Evolutionary conservation across 2,888 invertebrate genomes (phyloP).

Genomic region (Standfussiana lucernea): DNA sequence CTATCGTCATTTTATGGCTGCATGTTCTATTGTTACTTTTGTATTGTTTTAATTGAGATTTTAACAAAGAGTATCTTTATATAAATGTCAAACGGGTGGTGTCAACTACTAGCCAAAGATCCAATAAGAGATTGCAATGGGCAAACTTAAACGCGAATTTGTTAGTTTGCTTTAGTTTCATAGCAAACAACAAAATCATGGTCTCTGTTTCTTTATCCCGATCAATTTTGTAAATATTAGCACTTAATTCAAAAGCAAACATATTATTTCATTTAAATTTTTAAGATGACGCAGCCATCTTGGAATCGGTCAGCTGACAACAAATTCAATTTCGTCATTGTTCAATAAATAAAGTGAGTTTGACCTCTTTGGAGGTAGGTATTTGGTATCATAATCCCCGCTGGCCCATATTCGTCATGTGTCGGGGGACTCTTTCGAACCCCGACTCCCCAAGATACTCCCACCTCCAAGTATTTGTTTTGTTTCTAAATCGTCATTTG

Average conservation of each 20-base stretch:
- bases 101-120: neutral
- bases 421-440: conserved; percentile 55
- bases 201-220: neutral
- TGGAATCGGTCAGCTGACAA: conserved; percentile 24
- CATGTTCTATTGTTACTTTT: conserved; percentile 35
- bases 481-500: conserved; percentile 66
- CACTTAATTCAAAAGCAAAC: neutral
- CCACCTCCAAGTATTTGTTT: conserved; percentile 69
- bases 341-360: conserved; percentile 62
- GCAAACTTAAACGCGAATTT: neutral
- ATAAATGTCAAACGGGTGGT: too few species aligned
- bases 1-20: conserved; percentile 52
- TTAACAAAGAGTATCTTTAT: neutral
- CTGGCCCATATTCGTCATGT: conserved; percentile 72
- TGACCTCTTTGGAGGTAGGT: conserved; percentile 61
- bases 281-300: conserved; percentile 8
- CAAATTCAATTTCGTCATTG: conserved; percentile 60
- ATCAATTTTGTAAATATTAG: neutral
- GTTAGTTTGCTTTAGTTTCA: neutral
- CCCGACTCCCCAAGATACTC: conserved; percentile 41
- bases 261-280: neutral
- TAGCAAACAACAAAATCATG: neutral
- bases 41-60: neutral
- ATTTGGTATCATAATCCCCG: conserved; percentile 74
- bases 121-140: neutral